Evolutionary conservation across 2,888 invertebrate species (phyloP), one percentile per base, ranked within the genome.

Genomic region (Tiliacea citrago): DNA sequence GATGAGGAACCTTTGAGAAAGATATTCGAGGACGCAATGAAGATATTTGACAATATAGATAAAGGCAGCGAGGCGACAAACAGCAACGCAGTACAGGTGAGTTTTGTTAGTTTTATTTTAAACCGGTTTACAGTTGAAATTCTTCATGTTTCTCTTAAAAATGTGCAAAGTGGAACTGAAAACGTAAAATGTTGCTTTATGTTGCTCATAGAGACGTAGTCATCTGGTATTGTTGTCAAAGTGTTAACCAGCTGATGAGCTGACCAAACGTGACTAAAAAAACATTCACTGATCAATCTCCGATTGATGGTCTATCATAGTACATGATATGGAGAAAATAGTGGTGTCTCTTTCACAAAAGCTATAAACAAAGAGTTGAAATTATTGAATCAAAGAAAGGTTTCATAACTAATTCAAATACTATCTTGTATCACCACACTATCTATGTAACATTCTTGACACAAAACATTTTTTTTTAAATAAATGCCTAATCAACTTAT

Each of bases 1-100:
- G 94, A 94, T 12, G 95, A 93, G 12, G 94, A 95, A 78, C 87
- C 93, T 5, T 85, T 96, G 67, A 93, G 90, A 74, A 88, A 91
- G 81, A 90, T 98, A 16, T 98, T 98, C 91, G 97, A 98, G 71
- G 97, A 97, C 85, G 98, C 97, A 6, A 97, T 98, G 95, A 97
- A 97, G 85, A 86, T 97, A 67, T 98, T 97, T 87, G 97, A 98
- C 79, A 96, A 94, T 70, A 95, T 98, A 76, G 97, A 97, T 87
- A 97, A 97, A 77, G 97, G 97, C 1, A 96, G 97, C 51, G 97
- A 98, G 89, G 96, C 98, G 0, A 98, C 97, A 13, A 98, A 98
- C 89, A 97, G 98, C 87, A 93, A 97, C 49, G 95, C 97, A 89
- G 97, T 98, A 85, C 98, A 98, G 97, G 98, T 98, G 84, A 82